A percentile compares a stretch with the other conserved stretches of the same genome.
Evolutionary conservation across 2,113 vertebrate species (phyloP).

Genomic region (Oreochromis spilurus): DNA sequence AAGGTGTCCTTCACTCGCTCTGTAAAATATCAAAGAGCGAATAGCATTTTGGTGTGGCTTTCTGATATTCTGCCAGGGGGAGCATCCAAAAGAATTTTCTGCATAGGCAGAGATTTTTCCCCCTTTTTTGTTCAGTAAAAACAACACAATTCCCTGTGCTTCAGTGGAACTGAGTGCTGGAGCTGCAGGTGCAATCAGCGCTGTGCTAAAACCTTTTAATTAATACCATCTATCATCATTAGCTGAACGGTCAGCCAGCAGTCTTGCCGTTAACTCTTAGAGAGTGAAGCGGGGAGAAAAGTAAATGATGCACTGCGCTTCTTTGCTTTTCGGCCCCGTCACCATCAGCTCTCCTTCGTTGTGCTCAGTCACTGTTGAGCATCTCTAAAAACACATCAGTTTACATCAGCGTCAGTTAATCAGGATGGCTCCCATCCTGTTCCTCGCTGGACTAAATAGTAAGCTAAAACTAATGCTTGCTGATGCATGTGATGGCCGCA

Average conservation of each 20-base stretch:
- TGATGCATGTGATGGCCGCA: slow-evolving; percentile 45
- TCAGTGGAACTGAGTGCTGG: slow-evolving; percentile 22
- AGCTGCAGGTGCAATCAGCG: slow-evolving; percentile 71
- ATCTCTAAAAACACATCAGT: slow-evolving; percentile 61
- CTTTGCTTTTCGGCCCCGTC: slow-evolving; percentile 3
- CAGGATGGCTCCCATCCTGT: slow-evolving; percentile 17
- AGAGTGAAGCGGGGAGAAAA: slow-evolving; percentile 48
- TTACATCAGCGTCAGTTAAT: slow-evolving; percentile 55
- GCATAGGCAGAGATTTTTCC: slow-evolving; percentile 4
- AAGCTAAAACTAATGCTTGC: slow-evolving; percentile 41
- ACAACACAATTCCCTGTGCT: slow-evolving; percentile 15
- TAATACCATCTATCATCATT: slow-evolving; percentile 79
- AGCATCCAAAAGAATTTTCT: slow-evolving; percentile 2
- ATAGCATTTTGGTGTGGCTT: slow-evolving; percentile 39
- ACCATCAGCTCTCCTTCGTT: slow-evolving; percentile 5
- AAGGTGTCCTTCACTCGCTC: neutral
- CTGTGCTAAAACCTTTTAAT: slow-evolving; percentile 75
- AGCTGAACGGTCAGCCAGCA: slow-evolving; percentile 67
- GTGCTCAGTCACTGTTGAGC: slow-evolving; percentile 45
- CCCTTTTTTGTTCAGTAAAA: neutral
- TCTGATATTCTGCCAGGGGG: neutral
- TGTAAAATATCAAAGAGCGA: neutral
- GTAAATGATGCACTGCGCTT: slow-evolving; percentile 45
- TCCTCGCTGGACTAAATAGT: slow-evolving; percentile 19
- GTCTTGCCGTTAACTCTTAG: slow-evolving; percentile 68